Evolutionary conservation across 2,888 invertebrate genomes (phyloP).

Genomic region (Eudasyphora cyanicolor): DNA sequence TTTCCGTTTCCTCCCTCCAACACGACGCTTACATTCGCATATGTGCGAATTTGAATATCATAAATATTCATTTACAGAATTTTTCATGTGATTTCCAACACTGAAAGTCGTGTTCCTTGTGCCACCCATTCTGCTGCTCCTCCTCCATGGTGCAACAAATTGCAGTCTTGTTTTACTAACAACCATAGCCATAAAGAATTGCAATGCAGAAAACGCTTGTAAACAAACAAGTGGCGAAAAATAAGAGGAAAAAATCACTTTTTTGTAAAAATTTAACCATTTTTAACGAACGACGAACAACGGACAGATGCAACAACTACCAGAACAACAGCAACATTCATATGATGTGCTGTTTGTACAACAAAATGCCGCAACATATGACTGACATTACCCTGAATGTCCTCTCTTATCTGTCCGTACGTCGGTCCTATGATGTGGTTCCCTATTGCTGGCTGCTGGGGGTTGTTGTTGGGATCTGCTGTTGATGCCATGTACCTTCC

Average conservation of each 20-base stretch:
- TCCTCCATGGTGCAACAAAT: neutral
- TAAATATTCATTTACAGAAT: conserved; percentile 13
- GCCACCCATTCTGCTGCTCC: no score
- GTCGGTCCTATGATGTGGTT: neutral
- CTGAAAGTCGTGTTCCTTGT: neutral
- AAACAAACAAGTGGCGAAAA: conserved; percentile 7
- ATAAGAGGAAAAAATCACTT: neutral
- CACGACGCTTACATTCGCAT: neutral
- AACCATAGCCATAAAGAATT: neutral
- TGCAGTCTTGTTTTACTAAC: neutral
- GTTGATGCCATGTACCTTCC: neutral
- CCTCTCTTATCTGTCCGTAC: no score
- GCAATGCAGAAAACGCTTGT: neutral
- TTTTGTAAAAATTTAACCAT: neutral
- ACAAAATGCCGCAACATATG: neutral
- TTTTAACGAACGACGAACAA: neutral
- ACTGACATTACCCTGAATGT: neutral
- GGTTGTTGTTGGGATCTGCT: neutral
- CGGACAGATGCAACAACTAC: neutral
- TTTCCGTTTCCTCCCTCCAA: neutral
- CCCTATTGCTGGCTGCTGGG: neutral
- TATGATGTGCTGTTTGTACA: no score
- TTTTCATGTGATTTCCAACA: conserved; percentile 9
- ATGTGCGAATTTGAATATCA: conserved; percentile 30
- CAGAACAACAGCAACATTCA: neutral